Conservation (phyloP, 53 echinoderm and acorn worm species). For the Mesocentrotus franciscanus region DNA sequence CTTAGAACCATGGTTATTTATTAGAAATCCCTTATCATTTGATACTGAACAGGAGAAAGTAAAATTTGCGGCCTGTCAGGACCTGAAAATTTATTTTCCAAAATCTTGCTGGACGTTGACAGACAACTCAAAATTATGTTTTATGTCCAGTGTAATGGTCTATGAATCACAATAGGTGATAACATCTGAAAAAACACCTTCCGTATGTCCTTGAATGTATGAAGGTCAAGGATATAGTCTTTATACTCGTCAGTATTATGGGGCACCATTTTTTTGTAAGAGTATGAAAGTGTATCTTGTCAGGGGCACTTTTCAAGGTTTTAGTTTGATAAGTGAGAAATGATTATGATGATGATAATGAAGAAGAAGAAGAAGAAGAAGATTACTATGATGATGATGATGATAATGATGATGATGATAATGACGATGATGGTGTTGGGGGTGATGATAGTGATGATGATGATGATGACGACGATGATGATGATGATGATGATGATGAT, state of each 20-base stretch:
- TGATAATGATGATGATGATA: no score
- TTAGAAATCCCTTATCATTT: neutral
- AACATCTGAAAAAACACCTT: constrained; percentile 5
- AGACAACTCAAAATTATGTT: constrained; percentile 51
- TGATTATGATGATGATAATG: neutral
- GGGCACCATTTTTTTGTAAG: no score
- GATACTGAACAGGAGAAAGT: neutral
- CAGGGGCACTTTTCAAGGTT: neutral
- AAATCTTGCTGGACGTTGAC: constrained; percentile 15
- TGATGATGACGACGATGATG: neutral
- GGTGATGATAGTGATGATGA: no score
- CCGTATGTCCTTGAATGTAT: neutral
- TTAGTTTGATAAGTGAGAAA: neutral
- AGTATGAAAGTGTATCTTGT: no score
- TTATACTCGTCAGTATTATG: neutral
- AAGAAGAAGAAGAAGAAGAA: no score
- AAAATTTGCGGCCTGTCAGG: neutral
- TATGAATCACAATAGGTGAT: constrained; percentile 44
- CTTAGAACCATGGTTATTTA: neutral
- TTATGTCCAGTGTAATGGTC: constrained; percentile 54
- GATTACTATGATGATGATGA: no score
- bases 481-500: neutral
- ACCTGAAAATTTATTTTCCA: neutral
- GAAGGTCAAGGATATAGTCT: neutral
- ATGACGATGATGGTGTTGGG: no score